Evolutionary conservation across 1,140 invertebrate species (phyloP).

Genomic region (Drosophila aff.): DNA sequence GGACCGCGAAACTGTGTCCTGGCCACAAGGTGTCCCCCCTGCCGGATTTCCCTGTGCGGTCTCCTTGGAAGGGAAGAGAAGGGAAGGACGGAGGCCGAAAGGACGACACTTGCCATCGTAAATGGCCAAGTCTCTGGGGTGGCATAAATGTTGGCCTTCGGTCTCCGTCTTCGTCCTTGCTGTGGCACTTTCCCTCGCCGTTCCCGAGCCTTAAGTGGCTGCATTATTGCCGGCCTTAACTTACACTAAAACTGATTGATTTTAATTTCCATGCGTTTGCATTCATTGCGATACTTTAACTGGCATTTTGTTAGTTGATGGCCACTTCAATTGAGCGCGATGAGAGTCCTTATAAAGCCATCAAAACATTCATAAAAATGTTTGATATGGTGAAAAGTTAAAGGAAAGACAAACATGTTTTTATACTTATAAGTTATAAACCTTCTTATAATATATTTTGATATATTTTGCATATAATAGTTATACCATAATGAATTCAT

Average conservation of each 20-base stretch:
- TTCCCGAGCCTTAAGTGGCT: conserved; percentile 73
- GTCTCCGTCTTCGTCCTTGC: conserved; percentile 26
- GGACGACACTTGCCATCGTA: conserved; percentile 73
- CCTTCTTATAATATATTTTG: neutral
- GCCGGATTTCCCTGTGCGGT: conserved; percentile 23
- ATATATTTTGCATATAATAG: neutral
- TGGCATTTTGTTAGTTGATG: conserved; percentile 33
- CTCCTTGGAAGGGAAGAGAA: conserved; percentile 12
- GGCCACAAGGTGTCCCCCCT: conserved; percentile 54
- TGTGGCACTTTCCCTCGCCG: conserved; percentile 1
- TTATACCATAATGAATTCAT: neutral
- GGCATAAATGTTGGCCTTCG: conserved; percentile 81
- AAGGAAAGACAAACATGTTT: neutral
- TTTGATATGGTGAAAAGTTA: neutral
- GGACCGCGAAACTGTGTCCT: conserved; percentile 55
- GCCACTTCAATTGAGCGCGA: conserved; percentile 22
- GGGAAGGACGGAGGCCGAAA: conserved; percentile 37
- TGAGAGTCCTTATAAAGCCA: conserved; percentile 9
- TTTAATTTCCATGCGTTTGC: conserved; percentile 78
- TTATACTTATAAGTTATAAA: neutral
- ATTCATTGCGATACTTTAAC: conserved; percentile 65
- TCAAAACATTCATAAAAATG: neutral
- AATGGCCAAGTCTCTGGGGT: conserved; percentile 77
- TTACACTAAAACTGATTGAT: conserved; percentile 84
- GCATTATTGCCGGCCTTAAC: conserved; percentile 80